These are phyloP conservation scores for Thysanoteuthis rhombus DNA, from an alignment of 2,888 invertebrate species.

Conservation along the genomic window DNA sequence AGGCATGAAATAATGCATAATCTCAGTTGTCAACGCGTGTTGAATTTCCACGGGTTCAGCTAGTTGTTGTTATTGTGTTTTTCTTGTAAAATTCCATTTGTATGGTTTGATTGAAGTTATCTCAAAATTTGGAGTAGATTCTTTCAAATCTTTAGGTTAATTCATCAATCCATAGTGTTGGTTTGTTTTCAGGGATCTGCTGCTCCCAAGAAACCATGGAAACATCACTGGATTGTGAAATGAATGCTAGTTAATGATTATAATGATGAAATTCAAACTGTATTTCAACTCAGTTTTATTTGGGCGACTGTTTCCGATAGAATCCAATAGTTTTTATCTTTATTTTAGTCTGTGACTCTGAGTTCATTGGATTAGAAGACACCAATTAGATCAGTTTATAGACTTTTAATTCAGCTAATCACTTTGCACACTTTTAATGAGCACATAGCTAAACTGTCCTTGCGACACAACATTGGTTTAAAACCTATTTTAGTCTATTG, in stretches of 20 bases:
- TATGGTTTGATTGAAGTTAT: too few species aligned
- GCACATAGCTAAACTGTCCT: not conserved
- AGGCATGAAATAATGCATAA: too few species aligned
- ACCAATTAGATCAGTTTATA: not conserved
- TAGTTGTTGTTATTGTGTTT: too few species aligned
- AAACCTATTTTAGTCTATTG: too few species aligned
- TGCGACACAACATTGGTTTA: not conserved
- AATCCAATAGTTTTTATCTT: not conserved
- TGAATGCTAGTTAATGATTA: not conserved
- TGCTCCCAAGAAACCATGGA: too few species aligned
- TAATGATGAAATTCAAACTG: not conserved
- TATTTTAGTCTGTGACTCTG: too few species aligned
- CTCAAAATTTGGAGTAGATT: not conserved
- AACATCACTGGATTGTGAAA: too few species aligned
- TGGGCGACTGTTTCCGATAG: not conserved
- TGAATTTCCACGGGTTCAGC: too few species aligned
- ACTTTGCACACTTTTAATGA: not conserved
- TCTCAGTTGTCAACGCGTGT: too few species aligned
- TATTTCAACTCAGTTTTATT: not conserved
- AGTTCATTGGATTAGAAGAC: too few species aligned
- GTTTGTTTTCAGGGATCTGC: too few species aligned
- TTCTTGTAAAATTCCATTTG: not conserved
- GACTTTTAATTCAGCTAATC: not conserved
- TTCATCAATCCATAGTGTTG: not conserved
- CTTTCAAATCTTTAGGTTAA: not conserved